Evolutionary conservation across 1,140 invertebrate species (phyloP), one percentile per base, ranked within the genome.

Genomic region (Nasonia longicornis): DNA sequence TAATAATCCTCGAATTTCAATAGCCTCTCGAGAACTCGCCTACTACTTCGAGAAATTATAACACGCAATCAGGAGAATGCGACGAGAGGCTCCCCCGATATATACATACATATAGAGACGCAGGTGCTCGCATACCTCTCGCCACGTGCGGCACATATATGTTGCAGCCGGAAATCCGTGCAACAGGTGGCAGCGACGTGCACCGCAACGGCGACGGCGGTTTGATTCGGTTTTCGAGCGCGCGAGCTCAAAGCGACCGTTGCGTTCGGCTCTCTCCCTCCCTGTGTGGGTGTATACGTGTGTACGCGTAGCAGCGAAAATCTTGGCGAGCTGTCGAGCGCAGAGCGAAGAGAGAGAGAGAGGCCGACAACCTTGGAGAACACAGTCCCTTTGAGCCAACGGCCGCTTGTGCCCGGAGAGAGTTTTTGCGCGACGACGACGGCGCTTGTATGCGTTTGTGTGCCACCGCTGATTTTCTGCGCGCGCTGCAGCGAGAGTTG

Each of bases 181-280:
- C 88, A 89, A 89, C 88, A 89, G 88, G 88, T 89, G 88, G 85
- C 85, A 52, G 71, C 83, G 84, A 84, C 84, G 77, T 83, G 84
- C 72, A 26, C 29, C 45, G 35, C 42, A 7, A 6, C 45, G 69
- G 6, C 45, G 69, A 1, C 45, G 42, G 29, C 80, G 82, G 85
- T 87, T 87, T 87, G 84, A 83, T 70, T 73, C 64, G 35, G 35
- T 77, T 69, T 72, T 72, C 73, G 69, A 69, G 80, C 45, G 70
- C 70, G 35, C 70, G 35, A 20, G 70, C 38, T 71, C 70, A 42
- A 42, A 71, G 22, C 64, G 6, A 14, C 48, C 4, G 52, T 58
- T 58, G 52, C 52, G 52, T 58, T 58, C 52, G 52, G 16, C 52
- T 58, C 16, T 35, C 3, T 35, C 2, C 3, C 3, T 58, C 2